These are phyloP conservation scores for Heptranchias perlo DNA, from an alignment of 2,113 vertebrate species.

Conservation along the genomic window DNA sequence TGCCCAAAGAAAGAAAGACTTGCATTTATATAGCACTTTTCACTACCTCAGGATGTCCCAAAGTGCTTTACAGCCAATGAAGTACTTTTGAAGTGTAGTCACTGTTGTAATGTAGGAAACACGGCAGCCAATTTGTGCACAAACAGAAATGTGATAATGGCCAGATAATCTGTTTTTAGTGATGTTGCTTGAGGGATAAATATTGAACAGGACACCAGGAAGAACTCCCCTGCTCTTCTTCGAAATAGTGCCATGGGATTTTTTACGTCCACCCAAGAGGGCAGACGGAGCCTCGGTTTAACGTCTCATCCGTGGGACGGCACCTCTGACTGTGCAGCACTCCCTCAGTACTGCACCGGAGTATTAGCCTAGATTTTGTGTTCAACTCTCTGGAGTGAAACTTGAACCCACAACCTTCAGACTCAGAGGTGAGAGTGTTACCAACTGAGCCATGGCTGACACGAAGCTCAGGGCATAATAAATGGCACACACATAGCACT, in stretches of 20 bases:
- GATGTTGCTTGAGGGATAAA: neutral
- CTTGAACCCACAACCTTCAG: neutral
- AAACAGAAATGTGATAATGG: neutral
- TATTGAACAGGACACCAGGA: neutral
- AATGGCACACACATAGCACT: neutral
- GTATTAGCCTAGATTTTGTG: neutral
- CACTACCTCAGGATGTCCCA: neutral
- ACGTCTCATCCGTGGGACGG: neutral
- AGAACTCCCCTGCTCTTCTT: neutral
- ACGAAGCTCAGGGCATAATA: neutral
- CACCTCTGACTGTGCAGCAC: neutral
- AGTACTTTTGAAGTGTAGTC: neutral
- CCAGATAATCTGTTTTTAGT: neutral
- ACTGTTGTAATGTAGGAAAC: neutral
- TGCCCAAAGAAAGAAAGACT: neutral
- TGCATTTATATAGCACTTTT: neutral
- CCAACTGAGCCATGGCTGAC: too few species aligned
- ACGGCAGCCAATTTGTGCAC: neutral
- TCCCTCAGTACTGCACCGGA: neutral
- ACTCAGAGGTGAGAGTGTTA: neutral
- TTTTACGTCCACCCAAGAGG: neutral
- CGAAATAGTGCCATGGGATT: neutral
- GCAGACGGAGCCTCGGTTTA: too few species aligned
- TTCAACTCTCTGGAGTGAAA: neutral
- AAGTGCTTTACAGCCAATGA: neutral